Percentiles rank a stretch among this genome's conserved stretches.
Conservation (phyloP, 2,797 vertebrate species). For the Gymnothorax javanicus region DNA sequence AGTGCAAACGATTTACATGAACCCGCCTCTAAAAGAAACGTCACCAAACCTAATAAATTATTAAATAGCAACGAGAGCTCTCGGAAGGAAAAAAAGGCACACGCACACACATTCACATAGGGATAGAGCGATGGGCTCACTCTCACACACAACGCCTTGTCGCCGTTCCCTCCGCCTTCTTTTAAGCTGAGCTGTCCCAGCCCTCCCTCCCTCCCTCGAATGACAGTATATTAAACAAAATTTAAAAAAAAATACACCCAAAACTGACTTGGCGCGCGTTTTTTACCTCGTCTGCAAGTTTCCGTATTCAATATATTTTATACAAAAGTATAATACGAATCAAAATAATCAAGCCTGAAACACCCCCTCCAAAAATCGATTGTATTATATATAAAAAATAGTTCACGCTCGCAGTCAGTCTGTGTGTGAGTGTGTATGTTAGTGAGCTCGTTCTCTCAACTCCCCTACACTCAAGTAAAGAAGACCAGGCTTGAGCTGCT, state of each 20-base stretch:
- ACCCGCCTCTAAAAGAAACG: slow-evolving; percentile 30
- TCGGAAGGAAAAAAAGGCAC: slow-evolving; percentile 27
- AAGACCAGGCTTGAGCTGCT: slow-evolving; percentile 28
- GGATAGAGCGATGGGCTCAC: slow-evolving; percentile 27
- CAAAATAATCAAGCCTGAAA: slow-evolving; percentile 23
- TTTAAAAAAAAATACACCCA: slow-evolving; percentile 39
- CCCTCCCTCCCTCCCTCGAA: slow-evolving; percentile 46
- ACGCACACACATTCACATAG: slow-evolving; percentile 37
- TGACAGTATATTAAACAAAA: slow-evolving; percentile 43
- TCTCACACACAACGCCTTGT: slow-evolving; percentile 29
- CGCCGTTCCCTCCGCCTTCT: slow-evolving; percentile 39
- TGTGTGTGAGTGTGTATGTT: slow-evolving; percentile 32
- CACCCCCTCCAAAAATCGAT: slow-evolving; percentile 20
- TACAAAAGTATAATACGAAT: slow-evolving; percentile 30
- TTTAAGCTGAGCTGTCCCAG: slow-evolving; percentile 38
- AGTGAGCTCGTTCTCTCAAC: slow-evolving; percentile 10
- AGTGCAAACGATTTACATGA: slow-evolving; percentile 33
- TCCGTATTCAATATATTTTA: slow-evolving; percentile 33
- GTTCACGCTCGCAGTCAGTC: slow-evolving; percentile 21
- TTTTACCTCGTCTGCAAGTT: slow-evolving; percentile 40
- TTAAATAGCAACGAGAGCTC: slow-evolving; percentile 28
- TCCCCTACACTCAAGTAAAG: background rate
- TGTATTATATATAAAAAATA: slow-evolving; percentile 14
- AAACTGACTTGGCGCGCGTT: slow-evolving; percentile 29
- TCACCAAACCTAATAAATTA: slow-evolving; percentile 47